A percentile compares a stretch with the other conserved stretches of the same genome.
These are phyloP conservation scores for Phlogophora meticulosa DNA, from an alignment of 2,888 invertebrate species.

Conservation along the genomic window DNA sequence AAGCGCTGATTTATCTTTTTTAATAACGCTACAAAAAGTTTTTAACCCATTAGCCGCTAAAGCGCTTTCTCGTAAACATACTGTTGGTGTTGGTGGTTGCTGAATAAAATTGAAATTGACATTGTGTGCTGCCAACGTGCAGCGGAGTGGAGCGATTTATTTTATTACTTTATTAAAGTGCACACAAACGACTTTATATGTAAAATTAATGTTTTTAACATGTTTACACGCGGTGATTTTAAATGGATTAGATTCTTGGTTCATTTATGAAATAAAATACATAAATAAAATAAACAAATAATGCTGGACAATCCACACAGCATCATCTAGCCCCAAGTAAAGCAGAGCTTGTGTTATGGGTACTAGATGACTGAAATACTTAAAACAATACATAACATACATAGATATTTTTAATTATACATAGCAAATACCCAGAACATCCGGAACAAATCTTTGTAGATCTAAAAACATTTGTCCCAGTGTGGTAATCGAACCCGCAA, in stretches of 20 bases:
- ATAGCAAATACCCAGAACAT: no score
- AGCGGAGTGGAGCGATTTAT: conserved; percentile 76
- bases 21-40: conserved; percentile 58
- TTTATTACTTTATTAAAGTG: conserved; percentile 81
- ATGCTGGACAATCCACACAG: no score
- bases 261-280: not conserved
- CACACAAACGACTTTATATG: conserved; percentile 76
- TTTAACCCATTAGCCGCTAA: conserved; percentile 72
- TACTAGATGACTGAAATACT: no score
- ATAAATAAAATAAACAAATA: no score
- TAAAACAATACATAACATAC: no score
- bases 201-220: conserved; percentile 71
- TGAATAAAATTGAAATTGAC: conserved; percentile 81
- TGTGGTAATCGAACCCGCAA: no score
- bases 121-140: conserved; percentile 71
- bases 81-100: conserved; percentile 72
- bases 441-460: no score
- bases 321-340: no score
- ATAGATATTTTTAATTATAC: no score
- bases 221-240: conserved; percentile 51
- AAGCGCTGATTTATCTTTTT: conserved; percentile 57
- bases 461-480: no score
- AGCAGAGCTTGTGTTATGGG: no score
- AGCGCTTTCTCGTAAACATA: conserved; percentile 68
- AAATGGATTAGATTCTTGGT: not conserved